phyloP scores from a whole-genome alignment of 2,888 invertebrate species.

The Cryptocephalus moraei region DNA sequence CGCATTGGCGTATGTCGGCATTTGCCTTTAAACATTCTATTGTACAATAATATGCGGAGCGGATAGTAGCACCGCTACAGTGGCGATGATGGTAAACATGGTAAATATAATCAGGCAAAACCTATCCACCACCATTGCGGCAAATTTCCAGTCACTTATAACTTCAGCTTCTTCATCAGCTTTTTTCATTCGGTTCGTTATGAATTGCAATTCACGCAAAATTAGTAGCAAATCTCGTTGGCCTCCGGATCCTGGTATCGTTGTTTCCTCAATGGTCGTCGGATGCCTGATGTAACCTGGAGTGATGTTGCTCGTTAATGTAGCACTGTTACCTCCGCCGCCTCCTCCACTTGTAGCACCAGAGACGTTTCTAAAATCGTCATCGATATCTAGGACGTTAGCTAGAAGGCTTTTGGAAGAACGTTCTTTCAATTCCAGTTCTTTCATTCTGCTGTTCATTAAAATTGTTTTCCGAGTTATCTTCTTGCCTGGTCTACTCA shows the following conservation, averaged over 20 bases:
- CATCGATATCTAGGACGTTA: slow-evolving; percentile 92
- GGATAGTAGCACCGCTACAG: slow-evolving; percentile 80
- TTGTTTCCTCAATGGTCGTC: slow-evolving; percentile 64
- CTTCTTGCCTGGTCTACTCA: slow-evolving; percentile 93
- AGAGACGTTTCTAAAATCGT: slow-evolving; percentile 76
- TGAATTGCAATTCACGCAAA: slow-evolving; percentile 86
- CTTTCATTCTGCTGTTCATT: slow-evolving; percentile 85
- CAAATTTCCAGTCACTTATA: slow-evolving; percentile 96
- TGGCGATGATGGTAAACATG: slow-evolving; percentile 86
- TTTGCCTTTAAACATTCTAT: slow-evolving; percentile 36
- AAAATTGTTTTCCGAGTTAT: slow-evolving; percentile 83
- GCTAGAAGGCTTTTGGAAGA: slow-evolving; percentile 90
- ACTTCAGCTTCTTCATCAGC: slow-evolving; percentile 89
- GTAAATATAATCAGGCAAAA: slow-evolving; percentile 94
- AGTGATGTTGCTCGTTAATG: slow-evolving; percentile 33
- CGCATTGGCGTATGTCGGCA: slow-evolving; percentile 3
- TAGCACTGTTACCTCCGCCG: slow-evolving; percentile 29
- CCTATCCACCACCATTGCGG: slow-evolving; percentile 96
- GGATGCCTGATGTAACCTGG: slow-evolving; percentile 56
- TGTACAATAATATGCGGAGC: slow-evolving; percentile 94
- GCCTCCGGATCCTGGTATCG: slow-evolving; percentile 44
- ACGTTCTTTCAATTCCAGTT: slow-evolving; percentile 85
- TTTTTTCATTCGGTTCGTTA: slow-evolving; percentile 88
- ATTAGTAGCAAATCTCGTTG: slow-evolving; percentile 85
- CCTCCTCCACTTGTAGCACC: slow-evolving; percentile 32